phyloP scores from a whole-genome alignment of 2,888 invertebrate species.

The Lepidonotus clava region DNA sequence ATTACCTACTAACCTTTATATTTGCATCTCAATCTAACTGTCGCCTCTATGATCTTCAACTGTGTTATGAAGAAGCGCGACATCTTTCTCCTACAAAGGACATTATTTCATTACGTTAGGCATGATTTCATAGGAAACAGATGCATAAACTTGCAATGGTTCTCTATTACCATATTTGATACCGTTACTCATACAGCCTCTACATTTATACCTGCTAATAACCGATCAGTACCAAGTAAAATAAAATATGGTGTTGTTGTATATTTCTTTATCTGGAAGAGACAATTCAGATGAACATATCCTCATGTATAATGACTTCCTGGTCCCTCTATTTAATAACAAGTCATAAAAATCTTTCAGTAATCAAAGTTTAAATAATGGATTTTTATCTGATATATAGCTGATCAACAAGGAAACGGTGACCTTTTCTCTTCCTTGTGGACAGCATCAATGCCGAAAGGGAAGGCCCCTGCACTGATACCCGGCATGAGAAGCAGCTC shows the following conservation, averaged over 20 bases:
- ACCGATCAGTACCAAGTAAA: background rate
- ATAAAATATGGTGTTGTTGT: background rate
- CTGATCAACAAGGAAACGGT: background rate
- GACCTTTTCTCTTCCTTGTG: conserved; percentile 50
- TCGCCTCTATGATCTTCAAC: too few species aligned
- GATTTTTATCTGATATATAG: background rate
- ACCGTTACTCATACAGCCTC: too few species aligned
- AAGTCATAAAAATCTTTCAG: background rate
- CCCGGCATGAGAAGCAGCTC: conserved; percentile 67
- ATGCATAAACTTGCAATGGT: too few species aligned
- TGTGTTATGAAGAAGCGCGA: too few species aligned
- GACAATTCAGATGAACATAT: background rate
- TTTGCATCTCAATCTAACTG: too few species aligned
- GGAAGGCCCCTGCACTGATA: conserved; percentile 68
- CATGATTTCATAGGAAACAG: too few species aligned
- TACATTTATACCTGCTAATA: too few species aligned
- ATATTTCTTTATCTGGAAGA: background rate
- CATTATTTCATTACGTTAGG: too few species aligned
- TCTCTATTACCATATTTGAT: too few species aligned
- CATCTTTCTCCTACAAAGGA: too few species aligned
- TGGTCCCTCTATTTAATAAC: background rate
- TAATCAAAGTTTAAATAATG: background rate
- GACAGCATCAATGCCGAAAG: conserved; percentile 65
- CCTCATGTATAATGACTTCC: background rate
- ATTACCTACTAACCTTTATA: too few species aligned